Evolutionary conservation across 2,113 vertebrate species (phyloP).

Genomic region (Tinamus guttatus): DNA sequence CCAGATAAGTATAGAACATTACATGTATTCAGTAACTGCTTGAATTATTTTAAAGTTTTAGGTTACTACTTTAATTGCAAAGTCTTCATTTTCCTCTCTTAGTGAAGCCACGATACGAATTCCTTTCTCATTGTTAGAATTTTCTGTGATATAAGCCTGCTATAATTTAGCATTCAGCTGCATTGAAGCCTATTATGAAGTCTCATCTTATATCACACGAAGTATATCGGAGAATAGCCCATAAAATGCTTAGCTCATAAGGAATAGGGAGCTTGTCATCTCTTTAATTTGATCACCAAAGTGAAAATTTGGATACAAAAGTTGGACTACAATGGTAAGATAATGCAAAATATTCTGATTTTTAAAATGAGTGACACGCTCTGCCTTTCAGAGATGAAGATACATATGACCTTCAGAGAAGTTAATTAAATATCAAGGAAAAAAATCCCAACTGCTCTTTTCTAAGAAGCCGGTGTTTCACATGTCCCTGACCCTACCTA

Average conservation of each 20-base stretch:
- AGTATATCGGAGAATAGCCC: conserved; percentile 34
- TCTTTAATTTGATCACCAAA: conserved; percentile 44
- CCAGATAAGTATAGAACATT: conserved; percentile 70
- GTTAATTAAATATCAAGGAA: conserved; percentile 65
- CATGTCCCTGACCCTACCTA: conserved; percentile 13
- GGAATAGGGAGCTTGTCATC: conserved; percentile 35
- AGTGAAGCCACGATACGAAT: conserved; percentile 58
- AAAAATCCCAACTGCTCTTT: not conserved
- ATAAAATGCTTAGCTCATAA: conserved; percentile 67
- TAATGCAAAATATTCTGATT: conserved; percentile 68
- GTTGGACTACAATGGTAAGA: conserved; percentile 50
- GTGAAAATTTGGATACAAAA: conserved; percentile 41
- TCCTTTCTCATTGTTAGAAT: conserved; percentile 54
- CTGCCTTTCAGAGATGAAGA: conserved; percentile 61
- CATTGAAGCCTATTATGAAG: conserved; percentile 57
- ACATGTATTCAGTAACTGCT: conserved; percentile 66
- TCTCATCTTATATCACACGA: conserved; percentile 45
- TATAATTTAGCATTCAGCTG: conserved; percentile 64
- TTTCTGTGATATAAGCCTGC: conserved; percentile 66
- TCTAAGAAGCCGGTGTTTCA: conserved; percentile 15
- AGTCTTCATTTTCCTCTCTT: conserved; percentile 59
- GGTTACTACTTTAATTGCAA: conserved; percentile 74
- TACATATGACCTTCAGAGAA: conserved; percentile 67
- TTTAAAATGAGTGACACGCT: conserved; percentile 45
- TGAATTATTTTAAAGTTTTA: conserved; percentile 76